phyloP scores from a whole-genome alignment of 2,888 invertebrate species.

The Halictus quadricinctus region DNA sequence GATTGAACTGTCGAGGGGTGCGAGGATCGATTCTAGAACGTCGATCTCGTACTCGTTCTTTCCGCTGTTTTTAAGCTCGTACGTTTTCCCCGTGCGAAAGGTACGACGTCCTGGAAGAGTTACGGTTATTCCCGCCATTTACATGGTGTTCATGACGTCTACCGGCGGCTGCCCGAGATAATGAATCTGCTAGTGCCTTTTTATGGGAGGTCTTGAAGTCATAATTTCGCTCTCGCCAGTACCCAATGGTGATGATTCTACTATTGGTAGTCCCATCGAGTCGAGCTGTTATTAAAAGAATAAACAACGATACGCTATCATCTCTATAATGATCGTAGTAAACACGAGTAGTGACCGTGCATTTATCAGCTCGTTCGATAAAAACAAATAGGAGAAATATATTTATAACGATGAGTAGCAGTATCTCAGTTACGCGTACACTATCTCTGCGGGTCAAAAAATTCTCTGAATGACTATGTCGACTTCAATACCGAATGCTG shows the following conservation, averaged over 20 bases:
- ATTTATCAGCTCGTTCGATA: too few relatives aligned
- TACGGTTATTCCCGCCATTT: constrained; percentile 2
- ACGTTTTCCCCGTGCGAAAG: neutral
- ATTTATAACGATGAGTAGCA: too few relatives aligned
- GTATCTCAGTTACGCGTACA: too few relatives aligned
- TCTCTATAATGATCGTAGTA: too few relatives aligned
- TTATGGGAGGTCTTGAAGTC: neutral
- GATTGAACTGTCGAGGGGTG: neutral
- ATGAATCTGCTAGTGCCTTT: neutral
- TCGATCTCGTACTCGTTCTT: neutral
- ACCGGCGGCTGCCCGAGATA: neutral
- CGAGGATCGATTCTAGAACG: neutral
- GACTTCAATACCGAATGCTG: too few relatives aligned
- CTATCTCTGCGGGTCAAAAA: too few relatives aligned
- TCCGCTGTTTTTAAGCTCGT: neutral
- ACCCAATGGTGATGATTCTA: neutral
- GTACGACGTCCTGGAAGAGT: neutral
- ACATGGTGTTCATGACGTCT: constrained; percentile 4
- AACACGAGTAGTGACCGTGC: too few relatives aligned
- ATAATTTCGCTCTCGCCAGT: neutral
- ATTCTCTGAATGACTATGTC: neutral
- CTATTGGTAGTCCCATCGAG: neutral
- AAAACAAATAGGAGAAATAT: too few relatives aligned
- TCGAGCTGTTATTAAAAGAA: too few relatives aligned
- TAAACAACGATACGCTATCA: too few relatives aligned